Evolutionary conservation across 35 echinoderm and acorn worm species (phyloP), one percentile per base, ranked within the genome.

Genomic region (Chiridota heheva): DNA sequence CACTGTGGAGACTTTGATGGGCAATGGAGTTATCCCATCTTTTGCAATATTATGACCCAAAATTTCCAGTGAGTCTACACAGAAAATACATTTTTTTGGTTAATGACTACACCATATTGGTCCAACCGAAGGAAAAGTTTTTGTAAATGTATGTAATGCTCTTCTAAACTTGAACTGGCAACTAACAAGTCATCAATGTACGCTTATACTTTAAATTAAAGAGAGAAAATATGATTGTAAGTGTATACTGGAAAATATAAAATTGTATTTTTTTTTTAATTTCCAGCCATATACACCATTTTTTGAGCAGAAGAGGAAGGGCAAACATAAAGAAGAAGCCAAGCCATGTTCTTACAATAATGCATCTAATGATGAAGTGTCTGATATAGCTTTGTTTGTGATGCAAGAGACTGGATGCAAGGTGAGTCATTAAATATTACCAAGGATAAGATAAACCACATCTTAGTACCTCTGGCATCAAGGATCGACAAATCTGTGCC

Each of bases 321-420:
- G 56, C 42, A 58, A 74, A 16, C 38, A 66, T 58, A 49, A 48
- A 63, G 65, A 64, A 43, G 16, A 39, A 26, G 69, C 56, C 0
- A 36, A 36, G 6, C 72, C 57, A 60, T 60, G 70, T 30, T 77
- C 76, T 77, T 70, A 69, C 66, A 70, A 86, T 81, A 75, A 40
- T 45, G 44, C 18, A 15, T 44, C 33, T 0, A 40, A 92, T 68
- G 79, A 88, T 44, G 67, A 32, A 20, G n/a, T 87, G 29, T 40
- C 26, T 2, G 88, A 86, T 44, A 58, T 90, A 38, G 91, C 78
- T 26, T 63, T 90, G n/a, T 76, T 78, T 44, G 78, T 96, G 42
- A 91, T 96, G 78, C 66, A 83, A 36, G 70, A 79, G 26, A 90
- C 93, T 29, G 93, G 93, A 6, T 96, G 93, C 70, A 69, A 91